Evolutionary conservation across 1,140 invertebrate genomes (phyloP).

Genomic region (Octopus bimaculoides): DNA sequence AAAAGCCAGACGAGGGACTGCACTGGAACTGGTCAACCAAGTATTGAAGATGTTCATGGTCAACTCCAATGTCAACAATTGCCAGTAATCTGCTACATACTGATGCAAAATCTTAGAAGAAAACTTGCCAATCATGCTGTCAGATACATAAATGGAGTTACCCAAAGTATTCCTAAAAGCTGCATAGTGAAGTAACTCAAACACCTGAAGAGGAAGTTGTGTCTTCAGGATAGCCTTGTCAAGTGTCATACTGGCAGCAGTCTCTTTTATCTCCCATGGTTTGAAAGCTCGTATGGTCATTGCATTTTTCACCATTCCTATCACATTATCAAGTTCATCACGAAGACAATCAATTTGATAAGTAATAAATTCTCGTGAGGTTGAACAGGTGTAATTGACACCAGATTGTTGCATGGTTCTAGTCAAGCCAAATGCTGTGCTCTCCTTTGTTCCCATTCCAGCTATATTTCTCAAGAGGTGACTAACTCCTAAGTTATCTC

Average conservation of each 20-base stretch:
- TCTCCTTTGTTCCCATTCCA: too few relatives aligned
- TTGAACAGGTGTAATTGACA: too few relatives aligned
- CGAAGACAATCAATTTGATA: too few relatives aligned
- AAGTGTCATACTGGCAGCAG: conserved; percentile 61
- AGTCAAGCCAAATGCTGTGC: too few relatives aligned
- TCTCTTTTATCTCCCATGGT: conserved; percentile 83
- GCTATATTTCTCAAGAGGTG: too few relatives aligned
- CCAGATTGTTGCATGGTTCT: too few relatives aligned
- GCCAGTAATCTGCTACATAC: conserved; percentile 70
- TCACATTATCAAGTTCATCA: conserved; percentile 59
- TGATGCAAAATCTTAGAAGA: conserved; percentile 62
- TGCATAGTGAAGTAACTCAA: conserved; percentile 83
- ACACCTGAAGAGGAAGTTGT: conserved; percentile 56
- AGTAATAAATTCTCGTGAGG: too few relatives aligned
- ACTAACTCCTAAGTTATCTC: too few relatives aligned
- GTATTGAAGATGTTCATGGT: conserved; percentile 63
- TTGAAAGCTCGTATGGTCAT: conserved; percentile 75
- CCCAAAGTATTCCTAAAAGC: conserved; percentile 72
- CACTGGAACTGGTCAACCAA: conserved; percentile 61
- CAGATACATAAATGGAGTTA: conserved; percentile 79
- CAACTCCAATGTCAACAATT: conserved; percentile 75
- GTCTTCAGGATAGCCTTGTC: conserved; percentile 59
- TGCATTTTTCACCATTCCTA: conserved; percentile 72
- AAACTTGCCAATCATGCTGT: conserved; percentile 32
- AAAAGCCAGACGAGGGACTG: conserved; percentile 32